Base-by-base conservation (phyloP, 1,140 invertebrate species). In the Xylocopa sonorina region DNA sequence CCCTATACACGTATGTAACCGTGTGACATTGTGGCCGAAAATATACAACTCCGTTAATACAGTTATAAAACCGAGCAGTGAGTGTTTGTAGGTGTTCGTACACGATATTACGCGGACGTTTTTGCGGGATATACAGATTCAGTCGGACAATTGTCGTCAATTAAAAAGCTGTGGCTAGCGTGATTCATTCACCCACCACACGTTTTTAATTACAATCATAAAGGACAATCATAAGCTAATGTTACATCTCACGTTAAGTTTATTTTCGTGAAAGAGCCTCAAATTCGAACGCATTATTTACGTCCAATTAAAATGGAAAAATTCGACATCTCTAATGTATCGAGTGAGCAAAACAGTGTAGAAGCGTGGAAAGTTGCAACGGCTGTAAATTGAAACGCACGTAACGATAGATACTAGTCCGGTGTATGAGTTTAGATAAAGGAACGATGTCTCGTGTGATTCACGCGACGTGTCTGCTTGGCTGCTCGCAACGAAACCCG, bases 401-500 rank as follows among this genome's bases (percentile, higher is more conserved):
- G 16, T 46, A 57, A 76, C 29, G 72, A 38, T 48, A 14, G 75
- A 68, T 7, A 29, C 32, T 29, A 18, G 27, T 4, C 2, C 18
- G 29, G 29, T 38, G 21, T 58, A 60, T 34, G 41, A 38, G 27
- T 72, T 72, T 63, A 7, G 48, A 58, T 63, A 78, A 78, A 73
- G 77, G 73, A 78, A 75, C 71, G 51, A 66, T 34, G 68, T 79
- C 69, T 77, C 83, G 86, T 75, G 82, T 86, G 87, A 88, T 88
- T 90, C 86, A 88, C 83, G 72, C 84, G 80, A 79, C 73, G 83
- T 73, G 69, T 85, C 80, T 87, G 77, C 68, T 73, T 81, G 78
- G 21, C 78, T 85, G 80, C 66, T 80, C 78, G 60, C 80, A 82
- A 86, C 80, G 63, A 83, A 84, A 72, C 79, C 78, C 86, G 63